A percentile compares a stretch with the other conserved stretches of the same genome.
These are phyloP conservation scores for Bos taurus DNA, from an alignment of 2,113 vertebrate species.

Conservation along the genomic window DNA sequence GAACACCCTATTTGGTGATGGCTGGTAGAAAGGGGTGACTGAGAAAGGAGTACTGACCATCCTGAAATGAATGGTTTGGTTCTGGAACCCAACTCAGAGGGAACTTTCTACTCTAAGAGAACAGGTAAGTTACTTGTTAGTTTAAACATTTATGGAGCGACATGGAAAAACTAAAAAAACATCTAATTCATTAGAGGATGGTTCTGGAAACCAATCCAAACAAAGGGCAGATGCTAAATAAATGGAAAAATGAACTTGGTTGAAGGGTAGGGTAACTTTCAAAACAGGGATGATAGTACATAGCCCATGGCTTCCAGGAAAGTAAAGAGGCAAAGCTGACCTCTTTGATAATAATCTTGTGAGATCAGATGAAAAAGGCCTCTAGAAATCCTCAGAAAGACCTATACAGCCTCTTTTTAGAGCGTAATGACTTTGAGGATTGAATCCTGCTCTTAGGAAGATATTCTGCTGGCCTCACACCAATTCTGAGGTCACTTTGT, in stretches of 20 bases:
- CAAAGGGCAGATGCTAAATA: background rate
- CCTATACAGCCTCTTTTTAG: background rate
- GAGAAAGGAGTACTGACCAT: background rate
- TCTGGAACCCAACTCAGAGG: background rate
- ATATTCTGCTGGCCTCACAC: background rate
- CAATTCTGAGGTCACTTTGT: background rate
- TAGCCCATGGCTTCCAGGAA: background rate
- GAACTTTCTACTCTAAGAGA: background rate
- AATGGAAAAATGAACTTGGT: background rate
- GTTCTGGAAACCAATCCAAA: background rate
- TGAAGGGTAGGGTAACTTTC: background rate
- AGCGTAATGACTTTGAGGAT: background rate
- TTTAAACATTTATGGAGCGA: background rate
- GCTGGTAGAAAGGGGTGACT: background rate
- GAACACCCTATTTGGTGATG: background rate
- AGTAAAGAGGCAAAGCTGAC: background rate
- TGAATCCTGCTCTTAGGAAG: background rate
- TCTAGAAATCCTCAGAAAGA: background rate
- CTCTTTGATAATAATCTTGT: background rate
- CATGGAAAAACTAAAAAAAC: background rate
- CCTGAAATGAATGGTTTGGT: background rate
- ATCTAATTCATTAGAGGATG: background rate
- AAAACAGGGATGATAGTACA: background rate
- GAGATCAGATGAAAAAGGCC: background rate
- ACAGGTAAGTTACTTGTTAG: background rate